Evolutionary conservation across 1,140 invertebrate genomes (phyloP), one percentile per base, ranked within the genome.

Genomic region (Pseudomyrmex sp.): DNA sequence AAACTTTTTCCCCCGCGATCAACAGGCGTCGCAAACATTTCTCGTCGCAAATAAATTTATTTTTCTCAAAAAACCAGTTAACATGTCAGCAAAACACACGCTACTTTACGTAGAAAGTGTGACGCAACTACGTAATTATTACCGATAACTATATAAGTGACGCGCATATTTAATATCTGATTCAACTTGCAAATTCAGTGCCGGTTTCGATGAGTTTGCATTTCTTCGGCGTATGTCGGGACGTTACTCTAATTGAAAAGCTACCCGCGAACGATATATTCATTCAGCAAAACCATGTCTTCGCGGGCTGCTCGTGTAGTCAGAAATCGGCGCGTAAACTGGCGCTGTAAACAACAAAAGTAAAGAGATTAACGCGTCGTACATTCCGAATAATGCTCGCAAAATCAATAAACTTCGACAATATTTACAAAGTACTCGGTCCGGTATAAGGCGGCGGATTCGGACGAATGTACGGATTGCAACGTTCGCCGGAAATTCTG

Each of bases 261-360:
- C 56, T 44, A 59, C 76, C 76, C 76, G n/a, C 46, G 76, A 54
- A 82, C 23, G 26, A n/a, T 50, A 69, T 69, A 69, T 69, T 79
- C 62, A 48, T 66, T 93, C 77, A 94, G 91, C 93, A 94, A 90
- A 94, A 94, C 94, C 94, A 94, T 62, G 93, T 94, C 83, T 93
- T 93, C 58, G 90, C 91, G 87, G 94, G 93, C 91, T 94, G 92
- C 91, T 94, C 93, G 91, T 92, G 88, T 92, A 93, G 93, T 94
- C 94, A 94, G 88, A 94, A 93, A 92, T 94, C 92, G 0, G 92
- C 88, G 56, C 93, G 87, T 44, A 92, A 62, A 20, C 89, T 88
- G 18, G 86, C 52, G 10, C 93, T 94, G 15, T n/a, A 72, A 46
- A 89, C 90, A 83, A 80, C 44, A 72, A 62, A 48, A 20, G 13